phyloP scores from a whole-genome alignment of 2,113 vertebrate genomes.

The Corythaixoides concolor region DNA sequence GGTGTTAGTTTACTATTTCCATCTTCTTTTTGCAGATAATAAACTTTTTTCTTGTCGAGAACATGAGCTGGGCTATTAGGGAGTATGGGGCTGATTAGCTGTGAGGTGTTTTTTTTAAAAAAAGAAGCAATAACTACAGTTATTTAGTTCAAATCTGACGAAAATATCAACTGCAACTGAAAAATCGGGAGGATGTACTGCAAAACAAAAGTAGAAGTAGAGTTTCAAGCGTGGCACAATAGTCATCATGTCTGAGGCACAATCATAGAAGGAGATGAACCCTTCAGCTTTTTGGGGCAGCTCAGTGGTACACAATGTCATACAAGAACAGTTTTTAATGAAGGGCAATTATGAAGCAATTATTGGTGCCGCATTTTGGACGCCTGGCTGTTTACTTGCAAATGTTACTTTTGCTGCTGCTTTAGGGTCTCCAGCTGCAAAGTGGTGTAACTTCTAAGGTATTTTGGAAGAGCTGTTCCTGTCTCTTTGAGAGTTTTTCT shows the following conservation, averaged over 20 bases:
- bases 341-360: not conserved
- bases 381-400: not conserved
- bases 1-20: not conserved
- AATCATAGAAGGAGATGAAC: not conserved
- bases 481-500: not conserved
- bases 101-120: not conserved
- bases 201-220: not conserved
- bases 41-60: not conserved
- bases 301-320: not conserved
- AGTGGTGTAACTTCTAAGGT: not conserved
- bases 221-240: rapidly evolving
- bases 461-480: not conserved
- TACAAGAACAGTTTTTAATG: not conserved
- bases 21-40: not conserved
- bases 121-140: not conserved
- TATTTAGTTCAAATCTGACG: not conserved
- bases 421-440: not conserved
- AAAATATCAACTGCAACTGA: not conserved
- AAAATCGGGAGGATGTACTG: not conserved
- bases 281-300: not conserved
- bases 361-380: not conserved
- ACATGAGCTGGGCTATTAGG: not conserved
- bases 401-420: not conserved
- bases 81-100: not conserved
- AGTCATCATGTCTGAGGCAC: not conserved